These are phyloP conservation scores for Mola mola DNA, from an alignment of 2,113 vertebrate genomes.

Conservation along the genomic window DNA sequence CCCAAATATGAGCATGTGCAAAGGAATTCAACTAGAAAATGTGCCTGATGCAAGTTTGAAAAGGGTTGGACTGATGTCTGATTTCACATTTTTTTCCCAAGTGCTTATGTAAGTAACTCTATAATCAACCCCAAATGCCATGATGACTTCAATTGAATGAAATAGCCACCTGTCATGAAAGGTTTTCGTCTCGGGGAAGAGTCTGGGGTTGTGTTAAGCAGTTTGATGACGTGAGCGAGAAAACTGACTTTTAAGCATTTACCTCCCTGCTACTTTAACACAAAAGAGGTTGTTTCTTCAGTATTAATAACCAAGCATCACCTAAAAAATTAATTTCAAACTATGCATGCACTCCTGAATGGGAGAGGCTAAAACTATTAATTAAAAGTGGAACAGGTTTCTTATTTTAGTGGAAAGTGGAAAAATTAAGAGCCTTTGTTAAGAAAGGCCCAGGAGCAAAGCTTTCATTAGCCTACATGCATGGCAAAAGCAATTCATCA, in stretches of 20 bases:
- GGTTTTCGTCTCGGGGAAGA: slow-evolving; percentile 21
- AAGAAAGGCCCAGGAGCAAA: slow-evolving; percentile 84
- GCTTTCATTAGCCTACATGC: slow-evolving; percentile 86
- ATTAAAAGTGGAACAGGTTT: slow-evolving; percentile 87
- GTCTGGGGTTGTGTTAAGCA: slow-evolving; percentile 54
- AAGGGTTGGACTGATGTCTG: not conserved
- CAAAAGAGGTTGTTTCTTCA: slow-evolving; percentile 74
- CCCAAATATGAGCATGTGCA: no score
- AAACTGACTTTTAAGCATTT: slow-evolving; percentile 70
- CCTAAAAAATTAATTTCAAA: slow-evolving; percentile 81
- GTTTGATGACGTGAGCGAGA: slow-evolving; percentile 59
- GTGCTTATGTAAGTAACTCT: slow-evolving; percentile 33
- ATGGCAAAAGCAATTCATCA: slow-evolving; percentile 86
- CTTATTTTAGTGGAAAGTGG: slow-evolving; percentile 84
- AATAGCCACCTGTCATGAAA: slow-evolving; percentile 54
- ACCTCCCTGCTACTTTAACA: slow-evolving; percentile 70
- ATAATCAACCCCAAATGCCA: slow-evolving; percentile 8
- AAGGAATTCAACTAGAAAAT: not conserved
- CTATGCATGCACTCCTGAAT: slow-evolving; percentile 74
- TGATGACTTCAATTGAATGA: slow-evolving; percentile 45
- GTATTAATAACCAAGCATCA: slow-evolving; percentile 74
- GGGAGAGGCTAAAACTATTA: slow-evolving; percentile 80
- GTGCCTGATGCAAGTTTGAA: slow-evolving; percentile 5
- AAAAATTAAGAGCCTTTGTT: slow-evolving; percentile 83
- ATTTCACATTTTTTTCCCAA: slow-evolving; percentile 11